Percentiles rank a stretch among this genome's conserved stretches.
Conservation (phyloP, 1,140 invertebrate genomes). For the Heliconius himera region DNA sequence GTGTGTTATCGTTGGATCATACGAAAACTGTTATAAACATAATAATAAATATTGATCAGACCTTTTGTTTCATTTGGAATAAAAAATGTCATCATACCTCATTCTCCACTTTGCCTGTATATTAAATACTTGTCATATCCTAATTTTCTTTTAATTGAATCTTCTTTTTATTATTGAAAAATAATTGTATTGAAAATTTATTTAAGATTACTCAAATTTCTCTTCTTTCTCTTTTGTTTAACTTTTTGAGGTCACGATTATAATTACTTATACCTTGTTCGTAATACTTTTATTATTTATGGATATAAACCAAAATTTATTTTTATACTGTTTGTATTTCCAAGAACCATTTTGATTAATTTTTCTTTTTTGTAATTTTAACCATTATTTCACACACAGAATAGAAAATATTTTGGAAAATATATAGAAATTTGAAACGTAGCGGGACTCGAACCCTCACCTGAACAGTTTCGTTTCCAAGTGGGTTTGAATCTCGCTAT, state of each 20-base stretch:
- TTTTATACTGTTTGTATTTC: background rate
- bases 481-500: too few species aligned
- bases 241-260: background rate
- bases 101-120: slow-evolving; percentile 5
- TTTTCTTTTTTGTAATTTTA: background rate
- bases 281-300: background rate
- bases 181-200: too few species aligned
- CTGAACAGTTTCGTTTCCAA: too few species aligned
- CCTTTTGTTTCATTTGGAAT: slow-evolving; percentile 57
- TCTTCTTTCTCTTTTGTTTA: background rate
- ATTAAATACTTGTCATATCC: background rate
- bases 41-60: slow-evolving; percentile 48
- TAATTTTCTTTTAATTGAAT: too few species aligned
- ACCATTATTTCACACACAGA: too few species aligned
- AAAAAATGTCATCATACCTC: slow-evolving; percentile 9
- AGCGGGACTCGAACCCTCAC: too few species aligned
- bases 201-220: too few species aligned
- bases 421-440: too few species aligned
- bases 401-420: too few species aligned
- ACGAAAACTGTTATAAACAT: slow-evolving; percentile 26
- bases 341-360: background rate
- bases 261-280: background rate
- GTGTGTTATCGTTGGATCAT: slow-evolving; percentile 10
- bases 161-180: background rate
- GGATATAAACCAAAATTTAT: background rate